A percentile compares a stretch with the other conserved stretches of the same genome.
These are phyloP conservation scores for Actias luna DNA, from an alignment of 2,888 invertebrate species.

Conservation along the genomic window DNA sequence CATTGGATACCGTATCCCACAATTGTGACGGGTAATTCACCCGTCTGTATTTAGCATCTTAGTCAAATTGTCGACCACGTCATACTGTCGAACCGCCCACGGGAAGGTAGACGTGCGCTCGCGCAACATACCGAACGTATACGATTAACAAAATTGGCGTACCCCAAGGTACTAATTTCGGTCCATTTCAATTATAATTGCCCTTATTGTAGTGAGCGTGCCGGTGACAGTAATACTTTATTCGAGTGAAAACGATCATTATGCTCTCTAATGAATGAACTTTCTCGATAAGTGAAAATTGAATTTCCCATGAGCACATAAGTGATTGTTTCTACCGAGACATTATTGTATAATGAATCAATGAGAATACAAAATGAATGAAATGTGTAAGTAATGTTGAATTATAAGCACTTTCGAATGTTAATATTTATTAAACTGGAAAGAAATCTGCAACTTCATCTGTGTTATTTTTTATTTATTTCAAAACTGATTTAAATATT, in stretches of 20 bases:
- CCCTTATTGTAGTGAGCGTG: neutral
- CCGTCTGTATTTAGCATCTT: slow-evolving; percentile 48
- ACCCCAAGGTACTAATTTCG: slow-evolving; percentile 47
- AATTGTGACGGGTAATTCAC: slow-evolving; percentile 35
- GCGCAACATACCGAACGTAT: slow-evolving; percentile 33
- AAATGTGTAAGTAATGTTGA: slow-evolving; percentile 68
- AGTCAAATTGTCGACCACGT: slow-evolving; percentile 70
- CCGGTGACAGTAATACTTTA: neutral
- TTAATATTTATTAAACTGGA: neutral
- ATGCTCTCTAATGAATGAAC: slow-evolving; percentile 25
- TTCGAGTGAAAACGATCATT: slow-evolving; percentile 4
- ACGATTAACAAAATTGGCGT: slow-evolving; percentile 55
- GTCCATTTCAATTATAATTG: slow-evolving; percentile 15
- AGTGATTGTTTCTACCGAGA: slow-evolving; percentile 32
- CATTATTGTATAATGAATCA: slow-evolving; percentile 38
- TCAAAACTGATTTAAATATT: neutral
- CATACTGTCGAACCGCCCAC: slow-evolving; percentile 75
- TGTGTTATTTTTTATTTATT: neutral
- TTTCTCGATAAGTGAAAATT: slow-evolving; percentile 51
- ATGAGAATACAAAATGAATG: slow-evolving; percentile 54
- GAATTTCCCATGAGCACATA: slow-evolving; percentile 47
- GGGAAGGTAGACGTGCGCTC: slow-evolving; percentile 67
- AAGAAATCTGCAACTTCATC: neutral
- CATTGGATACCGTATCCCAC: slow-evolving; percentile 49
- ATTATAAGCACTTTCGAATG: slow-evolving; percentile 14